A percentile compares a stretch with the other conserved stretches of the same genome.
These are phyloP conservation scores for Dascillus cervinus DNA, from an alignment of 2,888 invertebrate species.

Conservation along the genomic window DNA sequence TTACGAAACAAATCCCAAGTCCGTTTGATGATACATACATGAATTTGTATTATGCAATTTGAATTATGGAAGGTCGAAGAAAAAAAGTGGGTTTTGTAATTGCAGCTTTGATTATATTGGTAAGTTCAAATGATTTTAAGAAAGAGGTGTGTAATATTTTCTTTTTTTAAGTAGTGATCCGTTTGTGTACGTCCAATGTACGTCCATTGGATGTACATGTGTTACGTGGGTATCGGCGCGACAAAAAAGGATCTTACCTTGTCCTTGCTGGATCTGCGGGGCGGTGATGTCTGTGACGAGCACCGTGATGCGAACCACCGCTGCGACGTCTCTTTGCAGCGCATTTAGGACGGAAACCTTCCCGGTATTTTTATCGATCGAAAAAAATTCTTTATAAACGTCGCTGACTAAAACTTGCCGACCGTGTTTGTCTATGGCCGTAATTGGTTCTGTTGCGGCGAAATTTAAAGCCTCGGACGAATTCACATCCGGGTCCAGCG, in stretches of 20 bases:
- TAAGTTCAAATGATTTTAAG: too few species aligned
- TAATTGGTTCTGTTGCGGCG: constrained; percentile 61
- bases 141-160: too few species aligned
- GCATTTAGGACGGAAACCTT: constrained; percentile 56
- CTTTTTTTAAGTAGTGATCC: too few species aligned
- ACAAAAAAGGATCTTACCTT: constrained; percentile 48
- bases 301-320: constrained; percentile 70
- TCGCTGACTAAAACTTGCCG: constrained; percentile 52
- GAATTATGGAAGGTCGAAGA: too few species aligned
- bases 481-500: constrained; percentile 72
- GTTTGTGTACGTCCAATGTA: too few species aligned
- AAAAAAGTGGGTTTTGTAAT: too few species aligned
- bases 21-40: too few species aligned
- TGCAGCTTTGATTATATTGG: too few species aligned
- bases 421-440: constrained; percentile 76
- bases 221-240: constrained; percentile 28
- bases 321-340: constrained; percentile 60
- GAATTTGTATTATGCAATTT: too few species aligned
- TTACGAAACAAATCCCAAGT: too few species aligned
- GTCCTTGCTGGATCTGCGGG: constrained; percentile 64
- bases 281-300: constrained; percentile 78
- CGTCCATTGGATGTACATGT: neutral
- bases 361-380: constrained; percentile 53
- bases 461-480: constrained; percentile 60
- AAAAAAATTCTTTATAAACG: constrained; percentile 55